Conservation (phyloP, 2,888 invertebrate species). For the Andrena dorsata region DNA sequence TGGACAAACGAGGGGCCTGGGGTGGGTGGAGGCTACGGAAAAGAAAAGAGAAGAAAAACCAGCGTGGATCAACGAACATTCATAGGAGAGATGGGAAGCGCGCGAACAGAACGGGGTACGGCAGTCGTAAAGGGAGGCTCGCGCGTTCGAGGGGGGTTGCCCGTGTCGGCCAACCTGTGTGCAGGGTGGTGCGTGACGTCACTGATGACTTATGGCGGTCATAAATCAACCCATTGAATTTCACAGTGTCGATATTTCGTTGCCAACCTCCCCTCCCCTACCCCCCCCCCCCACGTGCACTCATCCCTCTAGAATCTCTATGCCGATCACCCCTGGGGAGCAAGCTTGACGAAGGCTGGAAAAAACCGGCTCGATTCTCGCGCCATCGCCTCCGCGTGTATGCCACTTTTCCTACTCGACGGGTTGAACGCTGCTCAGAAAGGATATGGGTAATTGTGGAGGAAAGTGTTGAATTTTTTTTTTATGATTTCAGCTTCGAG, state of each 20-base stretch:
- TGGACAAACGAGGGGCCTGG: conserved; percentile 32
- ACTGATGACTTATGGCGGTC: conserved; percentile 78
- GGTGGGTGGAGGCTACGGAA: conserved; percentile 13
- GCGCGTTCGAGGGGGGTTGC: conserved; percentile 42
- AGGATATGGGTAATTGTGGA: background rate
- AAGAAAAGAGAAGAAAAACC: conserved; percentile 35
- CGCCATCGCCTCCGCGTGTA: conserved; percentile 14
- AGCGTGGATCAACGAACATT: conserved; percentile 24
- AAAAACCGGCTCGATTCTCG: conserved; percentile 45
- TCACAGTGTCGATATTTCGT: conserved; percentile 78
- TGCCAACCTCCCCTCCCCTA: conserved; percentile 22
- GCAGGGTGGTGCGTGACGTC: conserved; percentile 73
- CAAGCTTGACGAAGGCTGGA: conserved; percentile 32
- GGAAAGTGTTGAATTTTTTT: background rate
- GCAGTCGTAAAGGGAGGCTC: conserved; percentile 63
- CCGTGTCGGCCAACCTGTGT: conserved; percentile 55
- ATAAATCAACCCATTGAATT: conserved; percentile 82
- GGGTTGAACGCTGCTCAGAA: background rate
- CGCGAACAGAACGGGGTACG: conserved; percentile 47
- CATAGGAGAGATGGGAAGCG: conserved; percentile 48
- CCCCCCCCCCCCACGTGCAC: conserved; percentile 28
- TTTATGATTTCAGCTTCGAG: too few relatives aligned
- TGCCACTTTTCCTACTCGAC: background rate
- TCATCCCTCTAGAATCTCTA: conserved; percentile 40
- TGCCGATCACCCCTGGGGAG: conserved; percentile 48